Base-by-base conservation (phyloP, 2,113 vertebrate species). In the Dolichotis patagonum region DNA sequence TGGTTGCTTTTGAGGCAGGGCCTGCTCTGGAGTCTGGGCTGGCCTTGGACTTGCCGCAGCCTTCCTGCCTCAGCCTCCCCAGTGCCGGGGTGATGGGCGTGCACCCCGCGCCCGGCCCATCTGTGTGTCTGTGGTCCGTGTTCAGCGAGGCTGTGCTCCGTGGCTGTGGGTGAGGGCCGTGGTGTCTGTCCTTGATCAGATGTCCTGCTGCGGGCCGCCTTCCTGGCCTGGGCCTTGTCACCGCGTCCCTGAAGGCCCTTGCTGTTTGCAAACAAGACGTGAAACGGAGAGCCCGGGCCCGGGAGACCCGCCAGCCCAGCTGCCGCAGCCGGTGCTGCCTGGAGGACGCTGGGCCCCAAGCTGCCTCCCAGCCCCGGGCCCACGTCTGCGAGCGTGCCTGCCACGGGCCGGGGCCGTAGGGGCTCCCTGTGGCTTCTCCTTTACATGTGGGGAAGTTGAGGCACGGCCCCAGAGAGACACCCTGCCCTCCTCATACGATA, bases 281-380 rank as follows among this genome's bases (percentile, higher is more conserved):
- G 46, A 62, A 32, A 58, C n/a, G 11, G 8, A 30, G 60, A 17
- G 35, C 49, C 52, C 52, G 0, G 52, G 78, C 35, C 46, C 6
- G 1, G 17, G 43, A 78, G n/a, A 24, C 58, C 54, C 1, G n/a
- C n/a, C n/a, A n/a, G n/a, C n/a, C 16, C 4, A 35, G 20, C 28
- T 0, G 4, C 22, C 0, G 7, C 32, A 13, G 67, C 1, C 4
- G 17, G 0, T 56, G 38, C 56, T 71, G 12, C 2, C 0, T 0
- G 30, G 16, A 24, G 69, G 22, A 7, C 7, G 20, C 1, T 10
- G 3, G 5, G 41, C 80, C 43, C 4, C 1, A 1, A 0, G 3
- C 12, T 7, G 46, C 56, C 82, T 8, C 26, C 5, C 58, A 0
- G n/a, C 2, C 16, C 24, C 26, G 5, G 32, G 24, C 73, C 81